A percentile compares a stretch with the other conserved stretches of the same genome.
phyloP scores from a whole-genome alignment of 2,797 vertebrate genomes.

The Poliocrania exsul region DNA sequence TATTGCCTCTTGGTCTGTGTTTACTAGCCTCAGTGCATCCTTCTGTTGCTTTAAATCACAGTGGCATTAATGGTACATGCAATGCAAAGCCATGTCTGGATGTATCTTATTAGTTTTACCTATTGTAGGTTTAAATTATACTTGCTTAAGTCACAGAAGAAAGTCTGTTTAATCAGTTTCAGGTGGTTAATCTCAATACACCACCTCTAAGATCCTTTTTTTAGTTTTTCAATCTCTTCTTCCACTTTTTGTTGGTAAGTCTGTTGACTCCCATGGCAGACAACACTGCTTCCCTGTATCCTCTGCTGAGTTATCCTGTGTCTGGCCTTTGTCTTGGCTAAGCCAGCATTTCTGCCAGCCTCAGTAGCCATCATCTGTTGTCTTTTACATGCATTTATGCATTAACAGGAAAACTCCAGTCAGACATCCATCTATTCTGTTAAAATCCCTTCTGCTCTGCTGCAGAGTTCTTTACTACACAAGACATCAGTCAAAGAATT shows the following conservation, averaged over 20 bases:
- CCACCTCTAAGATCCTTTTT: not conserved
- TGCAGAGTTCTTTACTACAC: not conserved
- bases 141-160: not conserved
- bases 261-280: not conserved
- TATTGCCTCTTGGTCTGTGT: not conserved
- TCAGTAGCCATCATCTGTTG: not conserved
- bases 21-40: not conserved
- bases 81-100: not conserved
- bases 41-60: slow-evolving; percentile 2
- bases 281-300: not conserved
- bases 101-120: not conserved
- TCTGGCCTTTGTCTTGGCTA: not conserved
- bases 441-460: not conserved
- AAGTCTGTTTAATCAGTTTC: not conserved
- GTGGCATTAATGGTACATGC: not conserved
- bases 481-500: not conserved
- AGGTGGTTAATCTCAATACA: not conserved
- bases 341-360: not conserved
- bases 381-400: not conserved
- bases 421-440: not conserved
- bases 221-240: not conserved
- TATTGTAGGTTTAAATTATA: not conserved
- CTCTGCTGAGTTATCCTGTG: not conserved
- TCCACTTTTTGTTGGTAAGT: not conserved
- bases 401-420: not conserved